phyloP scores from a whole-genome alignment of 1,140 invertebrate species.

The Drosophila nigromelanica region DNA sequence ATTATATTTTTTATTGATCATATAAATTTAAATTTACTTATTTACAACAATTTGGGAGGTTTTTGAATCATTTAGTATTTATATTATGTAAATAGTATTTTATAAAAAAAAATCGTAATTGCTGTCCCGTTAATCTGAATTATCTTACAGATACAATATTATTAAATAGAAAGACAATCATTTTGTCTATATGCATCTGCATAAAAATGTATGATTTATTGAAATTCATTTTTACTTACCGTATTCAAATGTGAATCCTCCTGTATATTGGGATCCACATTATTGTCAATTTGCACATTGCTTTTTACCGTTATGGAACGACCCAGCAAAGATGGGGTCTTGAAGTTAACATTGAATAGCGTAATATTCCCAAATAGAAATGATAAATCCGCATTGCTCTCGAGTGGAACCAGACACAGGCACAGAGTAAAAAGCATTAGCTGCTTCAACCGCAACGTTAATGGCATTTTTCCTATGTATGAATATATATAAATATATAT shows the following conservation, averaged over 20 bases:
- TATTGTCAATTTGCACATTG: conserved; percentile 40
- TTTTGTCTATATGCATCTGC: no score
- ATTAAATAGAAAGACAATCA: no score
- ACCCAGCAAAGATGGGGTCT: conserved; percentile 41
- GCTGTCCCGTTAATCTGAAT: no score
- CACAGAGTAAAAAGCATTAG: conserved; percentile 36
- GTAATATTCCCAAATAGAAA: conserved; percentile 56
- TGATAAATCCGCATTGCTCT: conserved; percentile 38
- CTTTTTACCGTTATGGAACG: conserved; percentile 20
- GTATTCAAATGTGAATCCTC: conserved; percentile 71
- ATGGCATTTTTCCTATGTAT: conserved; percentile 34
- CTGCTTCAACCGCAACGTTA: conserved; percentile 15
- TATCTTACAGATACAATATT: no score
- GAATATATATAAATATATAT: not conserved
- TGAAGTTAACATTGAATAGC: conserved; percentile 69
- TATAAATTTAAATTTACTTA: no score
- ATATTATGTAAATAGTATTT: not conserved
- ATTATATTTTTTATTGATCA: not conserved
- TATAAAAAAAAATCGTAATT: no score
- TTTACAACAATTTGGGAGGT: not conserved
- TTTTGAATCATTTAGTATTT: not conserved
- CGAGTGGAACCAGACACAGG: conserved; percentile 33
- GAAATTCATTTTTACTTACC: conserved; percentile 38
- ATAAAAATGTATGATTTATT: no score
- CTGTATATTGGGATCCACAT: conserved; percentile 67